A percentile compares a stretch with the other conserved stretches of the same genome.
Evolutionary conservation across 2,797 vertebrate species (phyloP).

Genomic region (Oceanodroma leucorhoa): DNA sequence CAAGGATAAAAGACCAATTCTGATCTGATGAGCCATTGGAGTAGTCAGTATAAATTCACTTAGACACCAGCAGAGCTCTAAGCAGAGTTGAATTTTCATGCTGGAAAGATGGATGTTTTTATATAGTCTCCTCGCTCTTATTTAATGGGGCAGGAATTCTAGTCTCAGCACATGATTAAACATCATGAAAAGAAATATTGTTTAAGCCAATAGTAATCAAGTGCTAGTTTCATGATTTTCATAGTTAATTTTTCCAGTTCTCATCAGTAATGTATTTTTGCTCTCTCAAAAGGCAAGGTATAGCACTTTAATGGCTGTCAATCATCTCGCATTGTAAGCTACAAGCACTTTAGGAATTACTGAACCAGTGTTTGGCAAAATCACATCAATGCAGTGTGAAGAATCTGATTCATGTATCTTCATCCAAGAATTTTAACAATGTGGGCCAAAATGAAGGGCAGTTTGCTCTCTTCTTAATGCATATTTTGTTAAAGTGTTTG

Average conservation of each 20-base stretch:
- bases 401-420: background rate
- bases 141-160: slow-evolving; percentile 10
- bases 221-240: background rate
- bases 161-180: slow-evolving; percentile 1
- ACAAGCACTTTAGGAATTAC: slow-evolving; percentile 19
- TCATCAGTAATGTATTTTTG: background rate
- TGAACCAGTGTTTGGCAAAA: background rate
- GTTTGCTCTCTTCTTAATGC: background rate
- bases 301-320: background rate
- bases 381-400: background rate
- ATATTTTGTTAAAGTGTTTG: background rate
- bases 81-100: slow-evolving; percentile 28
- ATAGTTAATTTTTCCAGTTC: slow-evolving; percentile 19
- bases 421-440: background rate
- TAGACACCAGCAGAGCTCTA: slow-evolving; percentile 5
- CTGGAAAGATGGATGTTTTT: background rate
- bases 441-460: background rate
- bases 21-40: slow-evolving; percentile 19
- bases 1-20: slow-evolving; percentile 16
- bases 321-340: background rate
- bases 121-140: background rate
- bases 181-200: background rate
- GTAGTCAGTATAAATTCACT: background rate
- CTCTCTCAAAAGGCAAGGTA: background rate
- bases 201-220: slow-evolving; percentile 19